Base-by-base conservation (phyloP, 2,888 invertebrate species). In the Drosophila testacea region DNA sequence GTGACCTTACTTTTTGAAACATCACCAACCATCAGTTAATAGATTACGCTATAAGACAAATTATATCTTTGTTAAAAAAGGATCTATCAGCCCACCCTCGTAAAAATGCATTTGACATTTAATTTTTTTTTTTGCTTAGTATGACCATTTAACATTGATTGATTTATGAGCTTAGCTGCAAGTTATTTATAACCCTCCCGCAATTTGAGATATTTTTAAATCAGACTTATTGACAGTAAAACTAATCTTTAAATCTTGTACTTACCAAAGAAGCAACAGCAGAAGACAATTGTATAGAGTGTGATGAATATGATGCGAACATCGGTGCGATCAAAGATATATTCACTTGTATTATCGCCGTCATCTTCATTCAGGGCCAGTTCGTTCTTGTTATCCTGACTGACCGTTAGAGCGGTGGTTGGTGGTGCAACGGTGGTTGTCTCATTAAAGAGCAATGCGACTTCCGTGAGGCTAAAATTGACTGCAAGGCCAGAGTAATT, bases 221-320 rank as follows among this genome's bases (percentile, higher is more conserved):
- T 32, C 32, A 28, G 2, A 32, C n/a, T 46, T 30, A 27, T 7
- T 7, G 30, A 9, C 7, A 32, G 9, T 6, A 6, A n/a, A 22
- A 11, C 4, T 13, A 6, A 13, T 39, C 4, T 36, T 51, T 5
- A 4, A 47, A 2, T 39, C 30, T 22, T 10, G 38, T 68, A 94
- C 96, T 96, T 92, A 96, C 96, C 96, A 89, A 96, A 96, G 92
- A 96, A 96, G 91, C 96, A 96, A 88, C 95, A 95, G 92, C 96
- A 95, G 92, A 96, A 96, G 22, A 96, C 96, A 73, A 96, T 93
- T 2, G 95, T 95, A 90, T 96, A 96, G 32, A 96, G 93, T 0
- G 95, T 95, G 88, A 96, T 95, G 92, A 96, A 96, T 87, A 96
- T 94, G 55, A 95, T 94, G 89, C 95, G 94, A 61, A 96, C 95